A percentile compares a stretch with the other conserved stretches of the same genome.
phyloP scores from a whole-genome alignment of 2,113 vertebrate species.

The Platysternon megacephalum region DNA sequence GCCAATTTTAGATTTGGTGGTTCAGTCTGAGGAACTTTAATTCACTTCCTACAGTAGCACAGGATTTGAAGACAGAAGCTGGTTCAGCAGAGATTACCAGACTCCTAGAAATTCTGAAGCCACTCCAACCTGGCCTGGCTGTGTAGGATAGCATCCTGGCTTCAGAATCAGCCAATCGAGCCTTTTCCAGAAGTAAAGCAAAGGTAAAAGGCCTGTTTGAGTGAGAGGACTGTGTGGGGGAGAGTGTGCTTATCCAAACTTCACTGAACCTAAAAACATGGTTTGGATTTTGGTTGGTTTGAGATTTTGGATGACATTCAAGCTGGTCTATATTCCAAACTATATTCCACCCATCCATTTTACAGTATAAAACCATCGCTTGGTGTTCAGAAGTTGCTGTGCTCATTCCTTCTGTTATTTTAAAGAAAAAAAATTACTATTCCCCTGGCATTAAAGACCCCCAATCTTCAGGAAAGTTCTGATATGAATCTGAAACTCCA shows the following conservation, averaged over 20 bases:
- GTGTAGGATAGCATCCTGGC: neutral
- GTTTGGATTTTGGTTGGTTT: neutral
- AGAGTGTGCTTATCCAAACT: neutral
- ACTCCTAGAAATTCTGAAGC: neutral
- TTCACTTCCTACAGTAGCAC: neutral
- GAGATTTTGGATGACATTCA: neutral
- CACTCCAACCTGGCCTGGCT: neutral
- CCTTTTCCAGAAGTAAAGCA: neutral
- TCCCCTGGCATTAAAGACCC: neutral
- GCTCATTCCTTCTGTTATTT: neutral
- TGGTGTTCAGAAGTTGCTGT: neutral
- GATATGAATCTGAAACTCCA: neutral
- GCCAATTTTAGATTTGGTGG: neutral
- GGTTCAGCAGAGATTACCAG: neutral
- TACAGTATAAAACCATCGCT: neutral
- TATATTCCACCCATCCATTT: rapidly evolving
- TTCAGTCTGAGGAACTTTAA: neutral
- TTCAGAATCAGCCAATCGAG: neutral
- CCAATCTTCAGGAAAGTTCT: neutral
- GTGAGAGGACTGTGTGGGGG: neutral
- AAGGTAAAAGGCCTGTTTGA: neutral
- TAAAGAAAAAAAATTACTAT: neutral
- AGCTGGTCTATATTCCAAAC: neutral
- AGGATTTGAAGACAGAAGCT: neutral
- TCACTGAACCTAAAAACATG: neutral